These are phyloP conservation scores for Tachysurus fulvidraco DNA, from an alignment of 2,113 vertebrate species.

Conservation along the genomic window DNA sequence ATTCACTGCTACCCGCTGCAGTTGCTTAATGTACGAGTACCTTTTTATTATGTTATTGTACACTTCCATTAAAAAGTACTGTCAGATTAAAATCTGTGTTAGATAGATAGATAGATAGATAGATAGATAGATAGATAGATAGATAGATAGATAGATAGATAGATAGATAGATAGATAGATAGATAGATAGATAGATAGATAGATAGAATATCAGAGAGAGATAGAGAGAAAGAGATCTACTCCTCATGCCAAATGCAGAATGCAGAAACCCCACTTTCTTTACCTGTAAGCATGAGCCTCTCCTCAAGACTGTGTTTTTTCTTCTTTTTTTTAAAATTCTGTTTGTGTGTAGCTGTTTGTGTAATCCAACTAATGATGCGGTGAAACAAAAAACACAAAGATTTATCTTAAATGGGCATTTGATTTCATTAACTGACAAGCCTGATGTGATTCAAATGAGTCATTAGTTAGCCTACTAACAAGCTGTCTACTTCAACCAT, in stretches of 20 bases:
- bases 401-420: background rate
- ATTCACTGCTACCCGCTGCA: background rate
- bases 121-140: too few species aligned
- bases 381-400: background rate
- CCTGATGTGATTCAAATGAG: background rate
- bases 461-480: background rate
- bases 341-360: background rate
- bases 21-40: background rate
- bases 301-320: background rate
- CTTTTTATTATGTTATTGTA: background rate
- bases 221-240: background rate
- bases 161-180: too few species aligned
- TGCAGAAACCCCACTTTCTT: background rate
- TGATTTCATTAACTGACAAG: background rate
- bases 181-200: too few species aligned
- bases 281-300: background rate
- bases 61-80: background rate
- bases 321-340: background rate
- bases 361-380: background rate
- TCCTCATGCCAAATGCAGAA: background rate
- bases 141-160: too few species aligned
- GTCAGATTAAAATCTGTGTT: too few species aligned
- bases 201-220: too few species aligned
- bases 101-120: too few species aligned
- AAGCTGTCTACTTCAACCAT: background rate